Conservation (phyloP, 2,113 vertebrate species). For the Microcebus tavaratra region DNA sequence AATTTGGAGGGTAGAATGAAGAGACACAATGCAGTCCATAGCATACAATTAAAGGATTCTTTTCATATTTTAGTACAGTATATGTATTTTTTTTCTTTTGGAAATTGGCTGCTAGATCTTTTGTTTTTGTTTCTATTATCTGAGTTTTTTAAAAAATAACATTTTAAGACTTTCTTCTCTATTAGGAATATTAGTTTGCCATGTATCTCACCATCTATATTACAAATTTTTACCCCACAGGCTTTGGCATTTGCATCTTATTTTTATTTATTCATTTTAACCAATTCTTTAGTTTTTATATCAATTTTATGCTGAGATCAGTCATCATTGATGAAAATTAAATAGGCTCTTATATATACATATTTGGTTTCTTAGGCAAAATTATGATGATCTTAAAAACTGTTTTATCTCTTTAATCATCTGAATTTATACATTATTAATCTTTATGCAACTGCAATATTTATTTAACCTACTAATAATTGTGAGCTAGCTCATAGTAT, state of each 20-base stretch:
- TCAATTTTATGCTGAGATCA: background rate
- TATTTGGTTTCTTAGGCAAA: background rate
- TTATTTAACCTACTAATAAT: background rate
- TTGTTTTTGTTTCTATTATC: background rate
- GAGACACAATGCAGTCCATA: background rate
- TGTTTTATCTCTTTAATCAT: background rate
- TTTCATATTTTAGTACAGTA: background rate
- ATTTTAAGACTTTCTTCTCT: background rate
- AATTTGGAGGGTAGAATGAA: background rate
- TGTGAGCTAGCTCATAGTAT: background rate
- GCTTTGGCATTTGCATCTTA: background rate
- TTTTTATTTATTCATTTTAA: background rate
- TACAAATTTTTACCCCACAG: background rate
- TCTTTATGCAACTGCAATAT: background rate
- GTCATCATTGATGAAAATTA: background rate
- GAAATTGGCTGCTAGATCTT: background rate
- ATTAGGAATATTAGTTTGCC: background rate
- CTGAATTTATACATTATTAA: background rate
- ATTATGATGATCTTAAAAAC: background rate
- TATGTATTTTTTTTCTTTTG: background rate
- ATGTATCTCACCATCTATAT: background rate
- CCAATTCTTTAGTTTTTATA: background rate
- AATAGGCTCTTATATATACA: background rate
- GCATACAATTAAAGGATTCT: background rate
- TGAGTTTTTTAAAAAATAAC: background rate